Evolutionary conservation across 2,797 vertebrate genomes (phyloP).

Genomic region (Notoglanidium macrostoma): DNA sequence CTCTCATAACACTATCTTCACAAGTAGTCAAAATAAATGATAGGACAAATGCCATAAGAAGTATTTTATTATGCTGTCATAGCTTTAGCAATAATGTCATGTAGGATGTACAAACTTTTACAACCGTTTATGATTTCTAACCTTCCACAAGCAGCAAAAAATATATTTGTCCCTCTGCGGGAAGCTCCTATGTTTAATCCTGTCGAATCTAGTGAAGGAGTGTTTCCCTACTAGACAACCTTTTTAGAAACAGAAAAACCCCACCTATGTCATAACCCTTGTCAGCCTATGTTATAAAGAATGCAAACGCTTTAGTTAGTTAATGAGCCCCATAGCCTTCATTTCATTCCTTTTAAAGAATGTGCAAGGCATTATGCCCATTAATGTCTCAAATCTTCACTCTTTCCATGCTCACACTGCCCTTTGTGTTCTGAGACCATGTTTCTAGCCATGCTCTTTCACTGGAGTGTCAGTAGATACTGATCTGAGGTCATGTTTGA

Average conservation of each 20-base stretch:
- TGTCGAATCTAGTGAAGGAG: background rate
- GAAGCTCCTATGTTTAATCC: background rate
- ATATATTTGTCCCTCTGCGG: background rate
- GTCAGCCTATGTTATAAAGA: background rate
- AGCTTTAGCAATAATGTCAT: background rate
- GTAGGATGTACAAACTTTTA: background rate
- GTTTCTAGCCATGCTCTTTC: background rate
- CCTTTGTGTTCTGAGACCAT: slow-evolving; percentile 17
- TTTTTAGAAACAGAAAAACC: background rate
- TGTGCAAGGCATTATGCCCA: slow-evolving; percentile 42
- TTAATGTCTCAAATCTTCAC: slow-evolving; percentile 64
- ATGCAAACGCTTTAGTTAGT: background rate
- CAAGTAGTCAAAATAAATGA: background rate
- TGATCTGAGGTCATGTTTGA: background rate
- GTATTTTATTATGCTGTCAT: background rate
- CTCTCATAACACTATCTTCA: background rate
- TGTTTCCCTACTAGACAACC: background rate
- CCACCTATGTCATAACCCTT: background rate
- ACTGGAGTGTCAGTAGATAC: background rate
- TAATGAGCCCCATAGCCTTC: background rate
- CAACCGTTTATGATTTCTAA: background rate
- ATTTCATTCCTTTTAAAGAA: slow-evolving; percentile 43
- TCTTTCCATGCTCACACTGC: slow-evolving; percentile 22
- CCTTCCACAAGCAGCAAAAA: background rate
- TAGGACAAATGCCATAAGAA: background rate